Evolutionary conservation across 2,797 vertebrate species (phyloP), one percentile per base, ranked within the genome.

Genomic region (Cephalopachus bancanus): DNA sequence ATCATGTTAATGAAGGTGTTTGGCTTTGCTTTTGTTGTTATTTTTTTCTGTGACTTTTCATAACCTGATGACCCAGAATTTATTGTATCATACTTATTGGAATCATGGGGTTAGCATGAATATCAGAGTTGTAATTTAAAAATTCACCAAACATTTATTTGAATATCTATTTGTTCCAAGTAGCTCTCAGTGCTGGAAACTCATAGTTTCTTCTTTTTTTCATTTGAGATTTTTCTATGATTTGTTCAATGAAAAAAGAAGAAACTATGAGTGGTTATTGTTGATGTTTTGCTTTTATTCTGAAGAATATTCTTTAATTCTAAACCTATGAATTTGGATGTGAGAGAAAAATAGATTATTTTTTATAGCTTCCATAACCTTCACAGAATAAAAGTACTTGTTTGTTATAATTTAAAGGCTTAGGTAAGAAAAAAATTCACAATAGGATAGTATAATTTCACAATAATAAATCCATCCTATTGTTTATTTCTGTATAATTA

Each of bases 161-260:
- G 49, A 55, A 65, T 62, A 57, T 22, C 51, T 72, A 5, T 44
- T 91, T 94, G 81, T 83, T 84, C 53, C 59, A 94, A 24, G 78
- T 24, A 83, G 3, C 9, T 69, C 2, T 51, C 86, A 64, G 24
- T 76, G 10, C 30, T 92, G 33, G 51, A 20, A 96, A 79, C 37
- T 37, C 37, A 37, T 37, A 37, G 37, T 37, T 37, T 37, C 37
- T 37, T 37, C 37, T 37, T 37, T 37, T 37, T 37, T 37, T 37
- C 37, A 37, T 37, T 37, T 37, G 37, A 37, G 37, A 37, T 37
- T 37, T 37, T 37, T 37, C 37, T 37, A 37, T 37, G 37, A 37
- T 37, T 37, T 37, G 37, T 93, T 92, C 79, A 22, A 53, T 91
- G 51, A 85, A 69, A 91, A 94, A 69, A 91, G 94, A 94, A 75